Base-by-base conservation (phyloP, 2,888 invertebrate genomes). In the Epistrophella euchroma region DNA sequence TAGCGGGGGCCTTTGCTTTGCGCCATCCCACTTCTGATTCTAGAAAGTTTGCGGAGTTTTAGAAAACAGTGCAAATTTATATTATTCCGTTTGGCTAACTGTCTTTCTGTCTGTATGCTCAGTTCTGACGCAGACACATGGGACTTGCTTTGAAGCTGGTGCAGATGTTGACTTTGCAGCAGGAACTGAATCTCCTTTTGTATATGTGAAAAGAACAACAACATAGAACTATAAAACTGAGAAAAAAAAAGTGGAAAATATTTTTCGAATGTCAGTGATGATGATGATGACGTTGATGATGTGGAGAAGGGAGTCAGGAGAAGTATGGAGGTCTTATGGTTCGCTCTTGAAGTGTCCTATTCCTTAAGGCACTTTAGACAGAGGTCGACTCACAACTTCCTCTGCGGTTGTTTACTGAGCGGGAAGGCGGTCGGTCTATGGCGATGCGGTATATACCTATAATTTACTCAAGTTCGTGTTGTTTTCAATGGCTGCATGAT, bases 11-110 rank as follows among this genome's bases (percentile, higher is more conserved):
- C 28, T 32, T 32, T 11, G n/a, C 73, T 28, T 40, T 28, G 7
- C 32, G 7, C 35, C 47, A 50, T 58, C 28, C 9, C 32, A 17
- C 64, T 32, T 17, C 64, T 35, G 45, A 32, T 47, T 73, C 25
- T 7, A 55, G 43, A 55, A 56, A 32, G 70, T 81, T 74, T 52
- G 58, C 71, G 47, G 73, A 66, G 68, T 68, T 68, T 77, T 74
- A 56, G 86, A 58, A 73, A 85, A 76, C 81, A 81, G 76, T 76
- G 60, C 40, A 74, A 82, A 86, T 86, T 86, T 86, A 86, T 86
- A 86, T 86, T 86, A 86, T 86, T 86, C 86, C 82, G 82, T 86
- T 86, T 86, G 86, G 86, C 82, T 74, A 78, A 86, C 76, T 86
- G 86, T 86, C 85, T 86, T 81, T 77, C 73, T 74, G 73, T 66